Percentiles rank a stretch among this genome's conserved stretches.
These are phyloP conservation scores for Platycheirus albimanus DNA, from an alignment of 2,888 invertebrate genomes.

Conservation along the genomic window DNA sequence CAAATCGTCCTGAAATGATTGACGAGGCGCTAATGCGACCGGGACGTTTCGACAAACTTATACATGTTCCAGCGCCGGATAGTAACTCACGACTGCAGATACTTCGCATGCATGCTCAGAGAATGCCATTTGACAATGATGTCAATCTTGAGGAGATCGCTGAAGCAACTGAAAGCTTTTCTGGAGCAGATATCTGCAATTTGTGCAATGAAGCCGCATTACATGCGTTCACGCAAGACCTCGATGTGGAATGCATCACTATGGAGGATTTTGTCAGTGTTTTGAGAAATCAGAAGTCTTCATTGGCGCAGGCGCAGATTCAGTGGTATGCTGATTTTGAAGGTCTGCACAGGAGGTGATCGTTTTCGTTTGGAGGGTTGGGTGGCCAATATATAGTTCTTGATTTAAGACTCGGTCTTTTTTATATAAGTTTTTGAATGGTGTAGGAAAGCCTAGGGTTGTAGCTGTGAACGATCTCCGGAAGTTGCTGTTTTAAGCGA, in stretches of 20 bases:
- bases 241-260: constrained; percentile 79
- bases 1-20: constrained; percentile 86
- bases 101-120: constrained; percentile 82
- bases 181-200: constrained; percentile 86
- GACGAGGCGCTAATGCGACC: constrained; percentile 86
- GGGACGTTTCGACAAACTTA: constrained; percentile 85
- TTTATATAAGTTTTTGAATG: no score
- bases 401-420: no score
- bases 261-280: constrained; percentile 81
- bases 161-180: constrained; percentile 83
- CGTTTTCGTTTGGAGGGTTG: neutral
- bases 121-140: constrained; percentile 83
- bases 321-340: constrained; percentile 81
- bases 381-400: no score
- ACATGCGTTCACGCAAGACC: constrained; percentile 84
- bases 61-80: constrained; percentile 86
- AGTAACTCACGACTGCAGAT: constrained; percentile 83
- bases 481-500: no score
- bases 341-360: constrained; percentile 74
- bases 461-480: no score
- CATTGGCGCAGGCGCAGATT: constrained; percentile 81
- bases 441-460: no score
- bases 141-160: constrained; percentile 83
- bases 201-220: constrained; percentile 86
- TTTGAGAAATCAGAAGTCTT: constrained; percentile 81